Conservation (phyloP, 2,888 invertebrate species). For the Protophormia terraenovae region DNA sequence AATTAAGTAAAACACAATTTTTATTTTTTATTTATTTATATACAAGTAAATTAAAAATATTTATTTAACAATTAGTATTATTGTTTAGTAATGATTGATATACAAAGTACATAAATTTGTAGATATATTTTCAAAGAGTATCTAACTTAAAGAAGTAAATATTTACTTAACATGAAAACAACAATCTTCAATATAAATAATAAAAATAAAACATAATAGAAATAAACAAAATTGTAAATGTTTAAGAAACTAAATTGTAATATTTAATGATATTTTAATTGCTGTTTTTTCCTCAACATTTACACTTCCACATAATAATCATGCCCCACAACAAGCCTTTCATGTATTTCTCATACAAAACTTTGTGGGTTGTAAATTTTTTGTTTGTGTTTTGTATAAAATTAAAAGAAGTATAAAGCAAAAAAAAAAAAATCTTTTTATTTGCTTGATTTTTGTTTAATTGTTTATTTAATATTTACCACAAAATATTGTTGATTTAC, state of each 20-base stretch:
- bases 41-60: neutral
- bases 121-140: neutral
- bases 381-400: conserved; percentile 27
- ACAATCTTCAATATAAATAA: conserved; percentile 5
- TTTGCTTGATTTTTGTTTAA: conserved; percentile 48
- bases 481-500: conserved; percentile 64
- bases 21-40: too few relatives aligned
- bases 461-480: conserved; percentile 63
- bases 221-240: conserved; percentile 3
- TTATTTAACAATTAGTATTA: neutral
- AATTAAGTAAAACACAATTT: neutral
- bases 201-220: neutral
- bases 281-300: neutral
- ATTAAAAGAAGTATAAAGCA: neutral
- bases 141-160: conserved; percentile 24
- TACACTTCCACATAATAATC: conserved; percentile 27
- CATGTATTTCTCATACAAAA: conserved; percentile 18
- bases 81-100: neutral
- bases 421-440: conserved; percentile 13
- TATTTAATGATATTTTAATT: conserved; percentile 55
- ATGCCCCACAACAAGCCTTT: conserved; percentile 49
- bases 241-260: conserved; percentile 36
- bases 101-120: neutral
- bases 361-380: neutral
- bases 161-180: conserved; percentile 37